Percentiles rank a stretch among this genome's conserved stretches.
Conservation (phyloP, 1,140 invertebrate genomes). For the Macrostomum lignano region DNA sequence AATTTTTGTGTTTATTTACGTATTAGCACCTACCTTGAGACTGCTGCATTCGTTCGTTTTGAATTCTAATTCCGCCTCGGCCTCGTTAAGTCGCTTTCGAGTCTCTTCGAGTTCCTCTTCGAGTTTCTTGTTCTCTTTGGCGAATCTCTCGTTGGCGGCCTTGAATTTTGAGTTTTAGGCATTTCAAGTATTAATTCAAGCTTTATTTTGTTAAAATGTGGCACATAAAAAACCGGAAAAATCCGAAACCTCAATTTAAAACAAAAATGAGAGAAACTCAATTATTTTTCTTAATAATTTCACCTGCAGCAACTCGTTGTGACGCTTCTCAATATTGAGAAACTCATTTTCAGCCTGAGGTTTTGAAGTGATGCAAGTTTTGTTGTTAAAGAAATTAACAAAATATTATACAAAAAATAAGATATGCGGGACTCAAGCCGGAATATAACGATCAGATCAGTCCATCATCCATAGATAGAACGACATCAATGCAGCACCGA, state of each 20-base stretch:
- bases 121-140: constrained; percentile 6
- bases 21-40: constrained; percentile 4
- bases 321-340: constrained; percentile 4
- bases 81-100: constrained; percentile 5
- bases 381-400: too few relatives aligned
- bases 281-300: too few relatives aligned
- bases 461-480: too few relatives aligned
- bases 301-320: constrained; percentile 4
- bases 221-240: background rate
- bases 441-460: too few relatives aligned
- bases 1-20: too few relatives aligned
- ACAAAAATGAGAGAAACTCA: too few relatives aligned
- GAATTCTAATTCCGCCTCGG: constrained; percentile 4
- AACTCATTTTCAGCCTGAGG: constrained; percentile 3
- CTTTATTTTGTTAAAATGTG: background rate
- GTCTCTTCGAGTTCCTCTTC: constrained; percentile 4
- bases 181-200: background rate
- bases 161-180: background rate
- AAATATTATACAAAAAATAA: too few relatives aligned
- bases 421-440: too few relatives aligned
- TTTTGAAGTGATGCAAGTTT: too few relatives aligned
- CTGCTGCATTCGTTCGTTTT: constrained; percentile 4
- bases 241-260: too few relatives aligned
- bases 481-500: too few relatives aligned
- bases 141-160: constrained; percentile 4